A percentile compares a stretch with the other conserved stretches of the same genome.
phyloP scores from a whole-genome alignment of 2,797 vertebrate genomes.

The Coluber constrictor region DNA sequence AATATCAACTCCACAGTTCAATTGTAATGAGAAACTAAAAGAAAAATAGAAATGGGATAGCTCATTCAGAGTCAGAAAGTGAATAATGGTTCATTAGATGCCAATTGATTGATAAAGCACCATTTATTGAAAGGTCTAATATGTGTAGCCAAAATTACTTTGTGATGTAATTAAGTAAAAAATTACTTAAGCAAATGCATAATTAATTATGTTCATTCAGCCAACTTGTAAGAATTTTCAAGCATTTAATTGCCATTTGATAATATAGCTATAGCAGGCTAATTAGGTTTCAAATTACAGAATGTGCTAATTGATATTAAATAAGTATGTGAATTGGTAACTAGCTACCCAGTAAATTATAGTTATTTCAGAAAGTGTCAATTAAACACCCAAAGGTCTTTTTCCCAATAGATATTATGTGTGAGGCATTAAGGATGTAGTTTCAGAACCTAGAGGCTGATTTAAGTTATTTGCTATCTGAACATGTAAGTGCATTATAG shows the following conservation, averaged over 20 bases:
- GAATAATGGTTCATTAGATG: constrained; percentile 65
- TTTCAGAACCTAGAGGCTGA: constrained; percentile 64
- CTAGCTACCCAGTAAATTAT: constrained; percentile 74
- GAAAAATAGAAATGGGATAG: constrained; percentile 15
- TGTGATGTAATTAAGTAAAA: constrained; percentile 72
- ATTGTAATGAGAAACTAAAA: not conserved
- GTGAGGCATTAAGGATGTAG: constrained; percentile 65
- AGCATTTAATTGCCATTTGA: constrained; percentile 80
- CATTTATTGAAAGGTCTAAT: constrained; percentile 68
- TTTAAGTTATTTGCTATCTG: constrained; percentile 59
- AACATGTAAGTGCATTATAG: constrained; percentile 34
- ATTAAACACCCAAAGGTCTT: constrained; percentile 72
- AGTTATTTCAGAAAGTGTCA: constrained; percentile 73
- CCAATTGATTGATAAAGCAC: constrained; percentile 69
- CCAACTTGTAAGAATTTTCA: constrained; percentile 72
- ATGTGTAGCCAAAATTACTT: constrained; percentile 69
- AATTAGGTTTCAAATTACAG: constrained; percentile 78
- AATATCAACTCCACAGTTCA: not conserved
- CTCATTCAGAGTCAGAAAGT: constrained; percentile 37
- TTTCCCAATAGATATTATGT: constrained; percentile 66
- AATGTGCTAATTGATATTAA: constrained; percentile 78
- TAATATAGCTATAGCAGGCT: constrained; percentile 75
- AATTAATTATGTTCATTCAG: constrained; percentile 72
- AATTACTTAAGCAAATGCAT: constrained; percentile 68
- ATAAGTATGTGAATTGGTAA: constrained; percentile 77